Evolutionary conservation across 2,113 vertebrate genomes (phyloP).

Genomic region (Megaceryle torquata): DNA sequence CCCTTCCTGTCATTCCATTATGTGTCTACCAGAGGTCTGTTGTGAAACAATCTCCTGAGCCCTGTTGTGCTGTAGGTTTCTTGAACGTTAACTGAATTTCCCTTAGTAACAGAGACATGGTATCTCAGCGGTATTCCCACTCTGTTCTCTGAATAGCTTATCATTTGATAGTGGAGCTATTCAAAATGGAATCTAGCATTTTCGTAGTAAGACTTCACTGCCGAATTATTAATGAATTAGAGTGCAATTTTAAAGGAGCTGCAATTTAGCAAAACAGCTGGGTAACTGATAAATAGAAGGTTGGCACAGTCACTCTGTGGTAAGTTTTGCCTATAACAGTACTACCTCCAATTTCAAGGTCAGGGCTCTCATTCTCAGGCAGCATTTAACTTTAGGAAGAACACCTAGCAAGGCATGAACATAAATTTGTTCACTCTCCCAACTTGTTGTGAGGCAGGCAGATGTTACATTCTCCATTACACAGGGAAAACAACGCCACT

Average conservation of each 20-base stretch:
- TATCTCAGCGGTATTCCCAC: conserved; percentile 6
- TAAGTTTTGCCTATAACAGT: neutral
- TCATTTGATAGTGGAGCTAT: conserved; percentile 6
- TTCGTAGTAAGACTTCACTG: neutral
- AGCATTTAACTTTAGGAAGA: neutral
- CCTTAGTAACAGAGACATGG: neutral
- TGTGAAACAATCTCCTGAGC: conserved; percentile 4
- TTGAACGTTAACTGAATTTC: neutral
- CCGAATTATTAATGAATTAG: conserved; percentile 55
- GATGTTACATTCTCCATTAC: neutral
- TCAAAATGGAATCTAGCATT: conserved; percentile 53
- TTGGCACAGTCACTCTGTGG: neutral
- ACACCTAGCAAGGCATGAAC: neutral
- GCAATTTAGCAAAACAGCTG: conserved; percentile 45
- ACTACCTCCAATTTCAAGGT: conserved; percentile 8
- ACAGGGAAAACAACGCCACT: neutral
- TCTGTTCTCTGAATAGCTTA: neutral
- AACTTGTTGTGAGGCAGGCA: neutral
- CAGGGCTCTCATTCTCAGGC: neutral
- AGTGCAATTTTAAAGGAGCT: conserved; percentile 29
- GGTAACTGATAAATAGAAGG: conserved; percentile 23
- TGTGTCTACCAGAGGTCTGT: conserved; percentile 12
- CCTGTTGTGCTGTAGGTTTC: neutral
- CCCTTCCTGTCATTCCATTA: neutral
- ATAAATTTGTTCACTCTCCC: neutral